These are phyloP conservation scores for Corydoras maculifer DNA, from an alignment of 2,113 vertebrate genomes.

Conservation along the genomic window DNA sequence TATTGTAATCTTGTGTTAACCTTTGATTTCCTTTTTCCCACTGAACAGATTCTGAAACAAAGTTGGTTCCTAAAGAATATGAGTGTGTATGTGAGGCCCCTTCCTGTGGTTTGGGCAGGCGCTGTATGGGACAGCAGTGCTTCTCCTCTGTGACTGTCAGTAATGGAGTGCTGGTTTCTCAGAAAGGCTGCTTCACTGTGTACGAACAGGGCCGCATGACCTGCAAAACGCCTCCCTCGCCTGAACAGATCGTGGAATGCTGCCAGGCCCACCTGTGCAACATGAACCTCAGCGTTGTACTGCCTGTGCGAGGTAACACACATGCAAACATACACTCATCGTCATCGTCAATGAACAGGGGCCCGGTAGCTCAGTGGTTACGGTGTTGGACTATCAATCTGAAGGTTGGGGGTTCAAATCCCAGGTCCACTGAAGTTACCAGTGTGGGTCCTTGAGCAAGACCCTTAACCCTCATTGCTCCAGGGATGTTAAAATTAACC, in stretches of 20 bases:
- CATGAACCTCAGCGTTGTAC: constrained; percentile 82
- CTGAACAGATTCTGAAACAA: constrained; percentile 70
- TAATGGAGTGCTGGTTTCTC: constrained; percentile 73
- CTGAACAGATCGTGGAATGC: constrained; percentile 91
- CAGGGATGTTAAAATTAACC: too few species aligned
- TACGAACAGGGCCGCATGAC: constrained; percentile 93
- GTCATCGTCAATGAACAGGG: too few species aligned
- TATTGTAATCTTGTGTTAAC: too few species aligned
- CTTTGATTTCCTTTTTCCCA: constrained; percentile 8
- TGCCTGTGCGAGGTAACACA: constrained; percentile 78
- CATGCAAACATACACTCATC: neutral
- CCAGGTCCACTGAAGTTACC: too few species aligned
- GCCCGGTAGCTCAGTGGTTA: too few species aligned
- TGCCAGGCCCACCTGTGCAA: constrained; percentile 93
- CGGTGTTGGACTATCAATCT: too few species aligned
- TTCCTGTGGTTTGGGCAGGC: constrained; percentile 77
- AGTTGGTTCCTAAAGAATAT: constrained; percentile 68
- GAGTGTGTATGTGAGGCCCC: constrained; percentile 91
- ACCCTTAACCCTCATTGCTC: too few species aligned
- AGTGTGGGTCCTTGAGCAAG: too few species aligned
- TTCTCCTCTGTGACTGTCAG: constrained; percentile 86
- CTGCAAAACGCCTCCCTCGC: constrained; percentile 88
- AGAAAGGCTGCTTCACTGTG: constrained; percentile 95
- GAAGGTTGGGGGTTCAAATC: too few species aligned
- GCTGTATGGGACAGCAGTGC: constrained; percentile 87